Evolutionary conservation across 1,140 invertebrate genomes (phyloP).

Genomic region (Camponotus vicinus): DNA sequence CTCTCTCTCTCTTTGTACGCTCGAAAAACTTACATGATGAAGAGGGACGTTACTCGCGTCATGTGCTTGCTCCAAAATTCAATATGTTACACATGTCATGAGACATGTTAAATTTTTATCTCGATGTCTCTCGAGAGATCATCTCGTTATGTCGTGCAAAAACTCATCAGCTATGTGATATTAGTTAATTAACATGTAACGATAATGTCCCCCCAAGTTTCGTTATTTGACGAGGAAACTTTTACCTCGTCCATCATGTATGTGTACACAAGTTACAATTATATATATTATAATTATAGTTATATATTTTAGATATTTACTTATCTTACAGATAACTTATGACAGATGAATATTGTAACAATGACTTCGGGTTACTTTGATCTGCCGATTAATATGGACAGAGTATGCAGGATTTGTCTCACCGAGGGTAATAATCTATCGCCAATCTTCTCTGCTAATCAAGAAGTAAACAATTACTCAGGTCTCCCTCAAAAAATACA

Average conservation of each 20-base stretch:
- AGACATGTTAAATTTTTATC: background rate
- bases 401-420: constrained; percentile 83
- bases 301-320: background rate
- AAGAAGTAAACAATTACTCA: constrained; percentile 73
- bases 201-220: background rate
- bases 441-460: constrained; percentile 80
- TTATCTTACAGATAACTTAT: constrained; percentile 55
- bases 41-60: constrained; percentile 2
- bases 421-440: constrained; percentile 81
- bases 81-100: background rate
- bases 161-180: background rate
- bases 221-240: background rate
- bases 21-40: constrained; percentile 3
- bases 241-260: background rate
- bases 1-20: constrained; percentile 24
- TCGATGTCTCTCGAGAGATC: background rate
- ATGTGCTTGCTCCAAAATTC: background rate
- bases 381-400: constrained; percentile 80
- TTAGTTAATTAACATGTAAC: background rate
- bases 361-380: constrained; percentile 80
- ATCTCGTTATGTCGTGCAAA: background rate
- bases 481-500: constrained; percentile 82
- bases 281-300: background rate
- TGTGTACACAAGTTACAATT: background rate
- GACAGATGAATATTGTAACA: constrained; percentile 34